These are phyloP conservation scores for Geotrupes spiniger DNA, from an alignment of 2,888 invertebrate genomes.

Conservation along the genomic window DNA sequence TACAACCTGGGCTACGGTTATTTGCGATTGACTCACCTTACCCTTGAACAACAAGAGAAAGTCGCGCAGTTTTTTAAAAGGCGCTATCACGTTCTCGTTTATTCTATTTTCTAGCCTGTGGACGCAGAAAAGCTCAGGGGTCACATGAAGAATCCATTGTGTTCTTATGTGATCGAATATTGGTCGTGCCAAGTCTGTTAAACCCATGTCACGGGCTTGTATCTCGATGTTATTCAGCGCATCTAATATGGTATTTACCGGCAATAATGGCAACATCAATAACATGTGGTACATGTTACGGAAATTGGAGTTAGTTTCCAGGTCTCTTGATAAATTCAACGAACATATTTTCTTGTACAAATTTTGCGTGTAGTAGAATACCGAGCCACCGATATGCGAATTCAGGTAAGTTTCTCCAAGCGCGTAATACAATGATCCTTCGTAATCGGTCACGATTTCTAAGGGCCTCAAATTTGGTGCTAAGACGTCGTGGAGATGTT, in stretches of 20 bases:
- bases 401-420: conserved; percentile 43
- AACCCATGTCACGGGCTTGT: conserved; percentile 39
- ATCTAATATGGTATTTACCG: conserved; percentile 45
- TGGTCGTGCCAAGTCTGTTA: conserved; percentile 31
- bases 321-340: conserved; percentile 38
- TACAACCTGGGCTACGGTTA: conserved; percentile 36
- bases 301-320: conserved; percentile 44
- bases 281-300: conserved; percentile 46
- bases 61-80: conserved; percentile 45
- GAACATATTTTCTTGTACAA: conserved; percentile 46
- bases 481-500: conserved; percentile 37
- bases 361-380: conserved; percentile 46
- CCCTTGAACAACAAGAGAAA: conserved; percentile 41
- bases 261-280: conserved; percentile 45
- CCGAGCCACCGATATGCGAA: conserved; percentile 45
- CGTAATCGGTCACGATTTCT: conserved; percentile 47
- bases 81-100: conserved; percentile 46
- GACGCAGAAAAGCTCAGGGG: conserved; percentile 45
- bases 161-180: conserved; percentile 39
- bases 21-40: conserved; percentile 32
- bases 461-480: conserved; percentile 41
- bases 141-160: conserved; percentile 44
- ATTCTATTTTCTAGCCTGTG: conserved; percentile 45
- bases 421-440: conserved; percentile 45
- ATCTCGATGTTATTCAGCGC: conserved; percentile 42